These are phyloP conservation scores for Oxygymnocypris stewartii DNA, from an alignment of 2,113 vertebrate species.

Conservation along the genomic window DNA sequence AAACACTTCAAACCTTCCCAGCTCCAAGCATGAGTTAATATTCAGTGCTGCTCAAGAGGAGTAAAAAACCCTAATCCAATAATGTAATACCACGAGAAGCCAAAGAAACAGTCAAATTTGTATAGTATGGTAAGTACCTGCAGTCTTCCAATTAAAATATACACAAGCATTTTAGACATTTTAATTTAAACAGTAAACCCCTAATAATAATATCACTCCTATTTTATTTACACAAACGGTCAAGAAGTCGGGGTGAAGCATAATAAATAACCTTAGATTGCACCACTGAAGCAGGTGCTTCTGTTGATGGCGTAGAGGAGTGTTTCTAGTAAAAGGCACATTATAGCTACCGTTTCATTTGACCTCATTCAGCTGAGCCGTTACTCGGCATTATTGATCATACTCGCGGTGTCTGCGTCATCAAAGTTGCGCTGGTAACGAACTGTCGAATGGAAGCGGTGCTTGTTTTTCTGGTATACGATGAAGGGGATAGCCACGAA, in stretches of 20 bases:
- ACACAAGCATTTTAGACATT: conserved; percentile 36
- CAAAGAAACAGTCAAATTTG: neutral
- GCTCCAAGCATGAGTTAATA: neutral
- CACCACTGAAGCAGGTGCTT: neutral
- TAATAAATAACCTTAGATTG: conserved; percentile 9
- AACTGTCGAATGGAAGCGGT: conserved; percentile 74
- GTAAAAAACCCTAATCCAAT: conserved; percentile 7
- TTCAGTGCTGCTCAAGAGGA: conserved; percentile 32
- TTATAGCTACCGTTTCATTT: conserved; percentile 49
- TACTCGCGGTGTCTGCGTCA: conserved; percentile 81
- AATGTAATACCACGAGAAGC: neutral
- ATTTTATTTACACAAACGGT: conserved; percentile 27
- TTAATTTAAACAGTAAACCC: conserved; percentile 39
- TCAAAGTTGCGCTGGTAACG: conserved; percentile 86
- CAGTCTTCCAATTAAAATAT: conserved; percentile 40
- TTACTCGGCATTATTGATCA: conserved; percentile 73
- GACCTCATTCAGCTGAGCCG: neutral
- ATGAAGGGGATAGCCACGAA: conserved; percentile 67
- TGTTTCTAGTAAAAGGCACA: conserved; percentile 49
- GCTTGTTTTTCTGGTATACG: conserved; percentile 78
- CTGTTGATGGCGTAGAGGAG: neutral
- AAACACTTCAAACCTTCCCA: neutral
- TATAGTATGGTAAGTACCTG: conserved; percentile 10
- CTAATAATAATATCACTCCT: conserved; percentile 1
- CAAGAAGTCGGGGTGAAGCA: neutral